A percentile compares a stretch with the other conserved stretches of the same genome.
Evolutionary conservation across 2,888 invertebrate species (phyloP).

Genomic region (Ormyrus labotus): DNA sequence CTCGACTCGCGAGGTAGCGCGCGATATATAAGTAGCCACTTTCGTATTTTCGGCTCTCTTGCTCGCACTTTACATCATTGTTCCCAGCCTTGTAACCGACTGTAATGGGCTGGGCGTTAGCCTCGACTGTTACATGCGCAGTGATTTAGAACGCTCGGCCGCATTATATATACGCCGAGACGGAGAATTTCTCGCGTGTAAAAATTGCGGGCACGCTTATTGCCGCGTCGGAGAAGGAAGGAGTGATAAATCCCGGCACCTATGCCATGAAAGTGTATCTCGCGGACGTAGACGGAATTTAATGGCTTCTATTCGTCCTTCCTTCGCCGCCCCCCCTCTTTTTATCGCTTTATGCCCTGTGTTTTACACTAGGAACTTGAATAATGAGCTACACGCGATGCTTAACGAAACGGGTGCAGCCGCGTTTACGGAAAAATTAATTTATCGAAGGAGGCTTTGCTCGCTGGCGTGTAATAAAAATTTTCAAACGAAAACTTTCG

Average conservation of each 20-base stretch:
- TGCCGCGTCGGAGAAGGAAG: slow-evolving; percentile 7
- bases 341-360: slow-evolving; percentile 8
- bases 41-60: slow-evolving; percentile 40
- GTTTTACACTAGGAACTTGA: no score
- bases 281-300: slow-evolving; percentile 20
- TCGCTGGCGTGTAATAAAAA: no score
- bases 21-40: slow-evolving; percentile 34
- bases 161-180: not conserved
- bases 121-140: slow-evolving; percentile 26
- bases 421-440: no score
- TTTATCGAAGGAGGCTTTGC: no score
- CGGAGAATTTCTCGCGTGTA: slow-evolving; percentile 29
- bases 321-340: not conserved
- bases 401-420: no score
- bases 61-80: slow-evolving; percentile 53
- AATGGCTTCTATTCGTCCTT: slow-evolving; percentile 8
- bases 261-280: slow-evolving; percentile 35
- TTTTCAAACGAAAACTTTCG: no score
- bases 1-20: not conserved
- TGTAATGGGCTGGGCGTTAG: slow-evolving; percentile 51
- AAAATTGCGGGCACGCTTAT: slow-evolving; percentile 44
- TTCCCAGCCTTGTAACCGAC: slow-evolving; percentile 54
- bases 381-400: no score
- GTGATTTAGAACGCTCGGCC: slow-evolving; percentile 46
- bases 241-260: slow-evolving; percentile 19